Base-by-base conservation (phyloP, 2,888 invertebrate genomes). In the Hesperia comma region DNA sequence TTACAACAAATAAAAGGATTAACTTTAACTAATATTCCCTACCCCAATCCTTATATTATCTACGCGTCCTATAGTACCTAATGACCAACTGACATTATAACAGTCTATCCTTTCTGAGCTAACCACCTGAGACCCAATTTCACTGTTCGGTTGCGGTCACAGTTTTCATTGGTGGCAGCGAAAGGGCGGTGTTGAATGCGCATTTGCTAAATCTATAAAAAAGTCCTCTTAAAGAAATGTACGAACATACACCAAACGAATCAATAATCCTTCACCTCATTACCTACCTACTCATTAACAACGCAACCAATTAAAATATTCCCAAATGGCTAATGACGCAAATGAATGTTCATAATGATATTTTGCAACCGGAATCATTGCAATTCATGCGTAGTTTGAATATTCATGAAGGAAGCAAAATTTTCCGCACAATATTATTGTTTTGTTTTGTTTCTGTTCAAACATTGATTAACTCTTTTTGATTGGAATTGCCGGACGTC, bases 381-480 rank as follows among this genome's bases (percentile, higher is more conserved):
- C 60, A 67, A 60, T 64, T 64, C 58, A 64, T 49, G 58, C 37
- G 7, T 33, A 53, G 32, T 54, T 54, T 66, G 66, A 67, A 61
- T 66, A 66, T 66, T 66, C 66, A 66, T 66, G 54, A 66, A 61
- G 60, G 60, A 61, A 55, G 46, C 60, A 46, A 54, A 60, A 66
- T 66, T 66, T 66, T 26, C 53, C 46, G 41, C 54, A 12, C 54
- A 46, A 61, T 60, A 66, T 53, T 66, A 66, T 66, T 66, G 60
- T 60, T 67, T 64, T 63, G 62, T 63, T 63, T 49, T 67, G 67
- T 67, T 55, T 61, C 67, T 67, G 67, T 55, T 67, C 61, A 67
- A 67, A 67, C 61, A 67, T 67, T 67, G 66, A 67, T 67, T 67
- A 66, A 60, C 67, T 55, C 67, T 67, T 67, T 67, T 61, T 61